Percentiles rank a stretch among this genome's conserved stretches.
These are phyloP conservation scores for Lepidochitona cinerea DNA, from an alignment of 2,888 invertebrate genomes.

Conservation along the genomic window DNA sequence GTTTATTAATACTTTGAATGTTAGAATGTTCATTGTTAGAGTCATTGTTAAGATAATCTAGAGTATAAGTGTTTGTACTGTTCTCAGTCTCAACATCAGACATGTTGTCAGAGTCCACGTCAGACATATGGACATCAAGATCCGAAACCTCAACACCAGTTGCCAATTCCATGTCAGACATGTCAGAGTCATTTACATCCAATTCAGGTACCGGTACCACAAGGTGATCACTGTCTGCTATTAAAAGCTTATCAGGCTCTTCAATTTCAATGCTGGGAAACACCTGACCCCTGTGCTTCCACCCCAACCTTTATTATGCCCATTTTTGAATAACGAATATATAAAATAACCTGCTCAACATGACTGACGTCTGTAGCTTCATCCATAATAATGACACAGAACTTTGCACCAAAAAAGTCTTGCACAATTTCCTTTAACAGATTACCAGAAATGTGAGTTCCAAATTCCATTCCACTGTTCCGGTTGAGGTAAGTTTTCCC, in stretches of 20 bases:
- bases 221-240: background rate
- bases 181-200: background rate
- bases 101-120: background rate
- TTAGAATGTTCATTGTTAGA: too few relatives aligned
- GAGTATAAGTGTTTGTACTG: background rate
- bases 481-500: constrained; percentile 1
- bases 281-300: background rate
- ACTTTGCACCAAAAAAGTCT: background rate
- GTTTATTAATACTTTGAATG: too few relatives aligned
- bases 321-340: background rate
- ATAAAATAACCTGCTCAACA: background rate
- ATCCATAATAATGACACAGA: background rate
- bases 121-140: background rate
- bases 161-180: too few relatives aligned
- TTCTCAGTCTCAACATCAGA: background rate
- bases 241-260: background rate
- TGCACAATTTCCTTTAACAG: background rate
- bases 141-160: background rate
- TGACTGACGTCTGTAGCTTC: background rate
- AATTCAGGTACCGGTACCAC: background rate
- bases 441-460: background rate
- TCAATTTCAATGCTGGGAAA: background rate
- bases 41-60: background rate
- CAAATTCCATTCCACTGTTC: background rate
- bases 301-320: background rate